These are phyloP conservation scores for Sylvicapra grimmia DNA, from an alignment of 2,113 vertebrate genomes.

Conservation along the genomic window DNA sequence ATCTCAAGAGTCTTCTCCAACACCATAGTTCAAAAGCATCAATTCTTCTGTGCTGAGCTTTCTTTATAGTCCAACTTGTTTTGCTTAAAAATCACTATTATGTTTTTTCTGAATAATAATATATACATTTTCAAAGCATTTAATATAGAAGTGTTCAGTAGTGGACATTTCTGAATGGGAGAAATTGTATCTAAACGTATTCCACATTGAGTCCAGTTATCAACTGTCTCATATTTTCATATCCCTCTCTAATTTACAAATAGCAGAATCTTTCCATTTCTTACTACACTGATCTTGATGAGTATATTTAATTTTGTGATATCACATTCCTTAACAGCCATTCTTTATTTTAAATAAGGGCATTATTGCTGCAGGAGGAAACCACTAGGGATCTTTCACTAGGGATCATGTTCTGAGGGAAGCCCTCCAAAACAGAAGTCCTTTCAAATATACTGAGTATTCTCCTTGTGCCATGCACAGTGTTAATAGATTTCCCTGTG, in stretches of 20 bases:
- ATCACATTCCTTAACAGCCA: background rate
- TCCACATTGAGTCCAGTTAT: background rate
- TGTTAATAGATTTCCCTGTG: background rate
- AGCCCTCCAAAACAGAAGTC: background rate
- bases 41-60: background rate
- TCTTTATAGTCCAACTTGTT: background rate
- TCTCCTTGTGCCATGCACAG: background rate
- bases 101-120: background rate
- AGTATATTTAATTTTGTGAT: background rate
- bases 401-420: background rate
- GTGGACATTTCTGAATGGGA: background rate
- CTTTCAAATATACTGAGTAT: background rate
- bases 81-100: background rate
- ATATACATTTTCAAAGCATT: background rate
- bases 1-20: background rate
- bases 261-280: background rate
- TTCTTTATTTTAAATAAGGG: background rate
- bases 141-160: background rate
- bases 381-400: background rate
- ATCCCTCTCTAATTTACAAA: background rate
- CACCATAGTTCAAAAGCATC: background rate
- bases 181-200: background rate
- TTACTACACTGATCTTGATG: background rate
- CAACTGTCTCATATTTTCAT: background rate
- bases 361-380: background rate